Evolutionary conservation across 2,888 invertebrate species (phyloP), one percentile per base, ranked within the genome.

Genomic region (Melangyna quadrimaculata): DNA sequence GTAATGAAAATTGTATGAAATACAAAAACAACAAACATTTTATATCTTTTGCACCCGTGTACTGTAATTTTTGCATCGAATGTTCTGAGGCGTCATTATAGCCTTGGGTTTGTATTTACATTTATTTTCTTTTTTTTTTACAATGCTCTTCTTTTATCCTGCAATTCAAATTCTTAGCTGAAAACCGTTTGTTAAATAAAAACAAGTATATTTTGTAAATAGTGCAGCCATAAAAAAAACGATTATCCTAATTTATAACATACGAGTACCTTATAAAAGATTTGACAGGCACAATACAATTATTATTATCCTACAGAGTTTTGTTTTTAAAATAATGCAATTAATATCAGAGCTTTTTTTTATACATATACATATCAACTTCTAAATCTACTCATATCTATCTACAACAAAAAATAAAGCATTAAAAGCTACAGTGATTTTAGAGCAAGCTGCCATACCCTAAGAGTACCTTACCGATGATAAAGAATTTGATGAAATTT

Each of bases 1-100:
- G 22, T 19, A 70, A 70, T 70, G 7, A 51, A 67, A 51, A 67
- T 27, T 32, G 17, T 59, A 43, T 22, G 32, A 55, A 51, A 55
- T 22, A 70, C 17, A 19, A 40, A 40, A 70, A 70, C 32, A 48
- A 37, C 24, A 51, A 48, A 29, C 27, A 32, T 27, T 10, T 43
- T 43, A 48, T 48, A 67, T 67, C 29, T 48, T 67, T 67, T 67
- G 65, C 48, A 65, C 45, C 29, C 65, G 65, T 65, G 45, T 65
- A 48, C 12, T 45, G 32, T 32, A 19, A 22, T 24, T 67, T 29
- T 65, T 65, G 45, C 63, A 45, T 63, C 27, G 43, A 14, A 24
- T 43, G 24, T 19, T 48, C 24, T 48, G 17, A 48, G 65, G 48
- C 65, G 65, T 48, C 65, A 65, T 63, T 55, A 17, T 48, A 65